A percentile compares a stretch with the other conserved stretches of the same genome.
These are phyloP conservation scores for Menidia beryllina DNA, from an alignment of 2,113 vertebrate species.

Conservation along the genomic window DNA sequence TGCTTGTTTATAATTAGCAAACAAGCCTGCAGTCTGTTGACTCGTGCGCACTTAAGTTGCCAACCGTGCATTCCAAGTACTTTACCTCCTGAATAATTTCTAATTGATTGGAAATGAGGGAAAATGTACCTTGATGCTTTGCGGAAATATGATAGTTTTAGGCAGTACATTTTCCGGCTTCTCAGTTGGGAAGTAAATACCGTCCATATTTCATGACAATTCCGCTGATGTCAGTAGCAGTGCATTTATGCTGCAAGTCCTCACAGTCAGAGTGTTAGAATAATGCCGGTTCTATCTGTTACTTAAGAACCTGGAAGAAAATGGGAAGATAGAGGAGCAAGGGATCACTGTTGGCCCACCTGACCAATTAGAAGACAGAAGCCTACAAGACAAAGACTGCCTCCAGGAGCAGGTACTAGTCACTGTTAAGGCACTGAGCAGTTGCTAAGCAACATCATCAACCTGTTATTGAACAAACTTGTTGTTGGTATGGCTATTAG, in stretches of 20 bases:
- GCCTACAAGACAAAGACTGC: constrained; percentile 77
- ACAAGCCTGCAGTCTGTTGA: constrained; percentile 44
- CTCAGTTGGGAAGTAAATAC: constrained; percentile 82
- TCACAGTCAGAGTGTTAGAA: constrained; percentile 63
- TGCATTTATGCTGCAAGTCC: constrained; percentile 66
- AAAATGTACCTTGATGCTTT: constrained; percentile 80
- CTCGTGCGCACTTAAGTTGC: constrained; percentile 34
- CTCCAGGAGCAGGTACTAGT: constrained; percentile 78
- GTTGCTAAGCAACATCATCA: constrained; percentile 85
- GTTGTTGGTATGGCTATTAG: constrained; percentile 72
- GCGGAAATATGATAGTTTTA: constrained; percentile 78
- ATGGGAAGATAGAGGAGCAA: constrained; percentile 59
- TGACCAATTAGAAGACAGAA: constrained; percentile 81
- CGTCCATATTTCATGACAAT: constrained; percentile 84
- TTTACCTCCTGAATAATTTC: constrained; percentile 87
- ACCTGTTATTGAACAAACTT: constrained; percentile 81
- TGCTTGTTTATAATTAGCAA: constrained; percentile 55
- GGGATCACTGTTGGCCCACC: constrained; percentile 78
- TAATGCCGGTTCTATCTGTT: constrained; percentile 67
- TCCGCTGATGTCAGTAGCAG: constrained; percentile 67
- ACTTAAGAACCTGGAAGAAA: constrained; percentile 73
- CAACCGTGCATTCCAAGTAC: constrained; percentile 66
- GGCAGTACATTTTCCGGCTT: constrained; percentile 81
- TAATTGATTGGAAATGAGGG: constrained; percentile 87
- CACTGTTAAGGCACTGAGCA: constrained; percentile 73